Base-by-base conservation (phyloP, 2,797 vertebrate species). In the Oophaga sylvatica region DNA sequence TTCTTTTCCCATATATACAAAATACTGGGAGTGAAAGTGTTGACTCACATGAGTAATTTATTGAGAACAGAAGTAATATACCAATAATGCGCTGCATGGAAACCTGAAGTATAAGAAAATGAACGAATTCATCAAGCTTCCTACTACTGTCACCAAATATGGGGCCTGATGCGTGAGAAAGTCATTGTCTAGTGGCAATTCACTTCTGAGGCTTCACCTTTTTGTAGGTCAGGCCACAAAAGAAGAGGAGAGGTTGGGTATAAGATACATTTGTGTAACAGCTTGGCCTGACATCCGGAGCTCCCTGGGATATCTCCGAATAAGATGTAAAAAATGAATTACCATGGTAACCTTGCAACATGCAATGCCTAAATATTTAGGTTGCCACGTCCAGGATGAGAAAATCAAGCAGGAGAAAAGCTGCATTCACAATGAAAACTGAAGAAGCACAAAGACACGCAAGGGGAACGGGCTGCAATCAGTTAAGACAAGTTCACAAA, bases 201-300 rank as follows among this genome's bases (percentile, higher is more conserved):
- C 63, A 56, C 15, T 65, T 26, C 62, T 45, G 5, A 56, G 17
- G 22, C 35, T 31, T n/a, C 70, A 53, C 9, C 35, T 31, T 81
- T 59, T 87, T 83, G 19, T 77, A 70, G 84, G 76, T 80, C 84
- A 79, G 45, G 48, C 65, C 73, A 83, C 29, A 87, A 83, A 87
- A 68, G 16, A 17, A 31, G 31, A 75, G 45, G 20, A 67, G 29
- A 29, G 31, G 13, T 41, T 68, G 60, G 75, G 63, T 79, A n/a
- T 20, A 78, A 60, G 70, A 68, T 62, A 88, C 80, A 78, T 70
- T 78, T 65, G 31, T 78, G 86, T 83, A 87, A 83, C 86, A 87
- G 81, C 87, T 88, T 84, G 73, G 87, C 29, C n/a, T 71, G 87
- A 83, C 87, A 83, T 62, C 20, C 31, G 20, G 20, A 71, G 59